Percentiles rank a stretch among this genome's conserved stretches.
These are phyloP conservation scores for Chrysochloris asiatica DNA, from an alignment of 2,113 vertebrate genomes.

Conservation along the genomic window DNA sequence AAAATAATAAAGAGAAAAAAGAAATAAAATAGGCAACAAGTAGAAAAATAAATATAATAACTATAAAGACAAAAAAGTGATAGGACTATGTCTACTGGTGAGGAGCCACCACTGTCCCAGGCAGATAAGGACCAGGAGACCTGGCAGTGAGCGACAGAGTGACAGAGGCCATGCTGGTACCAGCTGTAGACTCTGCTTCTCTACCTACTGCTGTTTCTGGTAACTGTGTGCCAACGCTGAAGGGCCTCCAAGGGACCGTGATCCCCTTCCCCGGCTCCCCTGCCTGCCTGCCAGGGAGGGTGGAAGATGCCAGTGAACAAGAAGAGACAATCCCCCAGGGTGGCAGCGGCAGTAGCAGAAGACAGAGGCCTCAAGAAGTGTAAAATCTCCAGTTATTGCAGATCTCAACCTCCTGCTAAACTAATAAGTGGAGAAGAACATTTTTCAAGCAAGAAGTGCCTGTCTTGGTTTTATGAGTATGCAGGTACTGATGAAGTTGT, in stretches of 20 bases:
- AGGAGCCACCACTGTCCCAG: background rate
- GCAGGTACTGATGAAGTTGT: conserved; percentile 94
- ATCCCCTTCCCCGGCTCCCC: conserved; percentile 68
- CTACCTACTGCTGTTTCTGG: conserved; percentile 45
- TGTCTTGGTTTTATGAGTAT: conserved; percentile 97
- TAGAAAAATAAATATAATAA: no score
- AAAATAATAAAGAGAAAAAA: no score
- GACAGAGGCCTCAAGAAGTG: conserved; percentile 90
- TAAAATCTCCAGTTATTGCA: conserved; percentile 94
- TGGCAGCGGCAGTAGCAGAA: conserved; percentile 82
- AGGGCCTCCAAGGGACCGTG: conserved; percentile 25
- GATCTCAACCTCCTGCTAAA: conserved; percentile 91
- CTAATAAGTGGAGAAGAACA: conserved; percentile 90
- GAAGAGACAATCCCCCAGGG: conserved; percentile 92
- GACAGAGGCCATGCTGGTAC: background rate
- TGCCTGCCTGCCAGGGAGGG: conserved; percentile 73
- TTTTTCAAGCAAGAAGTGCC: conserved; percentile 98
- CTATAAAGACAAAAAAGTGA: no score
- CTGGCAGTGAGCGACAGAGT: background rate
- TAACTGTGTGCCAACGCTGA: conserved; percentile 49
- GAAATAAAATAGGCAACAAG: no score
- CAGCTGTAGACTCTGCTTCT: conserved; percentile 30
- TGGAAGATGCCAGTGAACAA: conserved; percentile 94
- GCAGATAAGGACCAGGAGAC: background rate
- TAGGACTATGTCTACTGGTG: background rate